These are phyloP conservation scores for Archocentrus centrarchus DNA, from an alignment of 2,113 vertebrate species.

Conservation along the genomic window DNA sequence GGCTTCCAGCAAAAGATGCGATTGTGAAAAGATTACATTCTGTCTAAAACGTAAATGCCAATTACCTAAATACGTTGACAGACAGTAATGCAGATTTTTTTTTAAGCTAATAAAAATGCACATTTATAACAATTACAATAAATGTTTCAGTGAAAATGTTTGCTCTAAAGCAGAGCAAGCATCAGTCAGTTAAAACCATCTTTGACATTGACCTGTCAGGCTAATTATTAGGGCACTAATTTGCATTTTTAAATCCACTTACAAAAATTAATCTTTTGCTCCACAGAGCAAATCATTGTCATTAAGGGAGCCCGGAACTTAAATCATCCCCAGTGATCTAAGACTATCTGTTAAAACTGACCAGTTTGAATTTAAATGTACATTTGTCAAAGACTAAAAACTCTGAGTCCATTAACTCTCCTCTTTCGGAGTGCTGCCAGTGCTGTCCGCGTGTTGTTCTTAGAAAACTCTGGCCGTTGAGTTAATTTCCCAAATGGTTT, in stretches of 20 bases:
- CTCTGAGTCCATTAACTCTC: conserved; percentile 18
- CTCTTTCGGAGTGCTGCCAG: background rate
- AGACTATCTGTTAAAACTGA: conserved; percentile 1
- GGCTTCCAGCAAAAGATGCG: background rate
- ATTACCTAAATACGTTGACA: background rate
- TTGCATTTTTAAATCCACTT: conserved; percentile 7
- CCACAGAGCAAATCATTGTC: conserved; percentile 8
- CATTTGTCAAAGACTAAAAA: conserved; percentile 1
- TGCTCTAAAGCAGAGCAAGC: background rate
- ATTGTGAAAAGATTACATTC: background rate
- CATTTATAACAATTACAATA: background rate
- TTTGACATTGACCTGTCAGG: background rate
- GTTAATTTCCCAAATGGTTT: conserved; percentile 67
- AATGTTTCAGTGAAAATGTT: background rate
- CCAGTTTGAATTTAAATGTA: background rate
- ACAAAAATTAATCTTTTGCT: conserved; percentile 3
- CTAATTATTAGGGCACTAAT: conserved; percentile 12
- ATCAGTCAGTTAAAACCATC: background rate
- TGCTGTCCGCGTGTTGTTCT: conserved; percentile 25
- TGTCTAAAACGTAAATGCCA: background rate
- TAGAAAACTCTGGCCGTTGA: conserved; percentile 27
- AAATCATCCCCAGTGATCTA: conserved; percentile 2
- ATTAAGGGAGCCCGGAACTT: background rate
- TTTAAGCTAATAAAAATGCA: background rate
- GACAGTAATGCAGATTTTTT: background rate